Conservation (phyloP, 2,113 vertebrate species). For the Dascyllus trimaculatus region DNA sequence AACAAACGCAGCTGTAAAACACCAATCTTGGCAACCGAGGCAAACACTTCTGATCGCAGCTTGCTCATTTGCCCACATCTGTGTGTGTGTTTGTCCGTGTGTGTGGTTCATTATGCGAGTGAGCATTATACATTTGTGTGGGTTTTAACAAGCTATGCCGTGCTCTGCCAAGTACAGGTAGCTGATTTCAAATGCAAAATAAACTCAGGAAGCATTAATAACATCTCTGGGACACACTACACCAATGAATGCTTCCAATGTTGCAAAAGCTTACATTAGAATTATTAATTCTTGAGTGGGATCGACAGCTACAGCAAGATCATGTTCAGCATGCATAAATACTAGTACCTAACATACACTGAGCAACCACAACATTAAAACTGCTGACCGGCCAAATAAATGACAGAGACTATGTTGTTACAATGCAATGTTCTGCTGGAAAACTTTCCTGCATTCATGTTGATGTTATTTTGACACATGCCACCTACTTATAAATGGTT, state of each 20-base stretch:
- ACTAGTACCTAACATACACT: not conserved
- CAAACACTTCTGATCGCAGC: conserved; percentile 67
- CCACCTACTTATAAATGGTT: too few relatives aligned
- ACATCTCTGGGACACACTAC: conserved; percentile 48
- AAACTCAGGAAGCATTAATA: conserved; percentile 71
- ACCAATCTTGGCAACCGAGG: conserved; percentile 61
- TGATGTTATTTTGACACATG: too few relatives aligned
- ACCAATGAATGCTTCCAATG: conserved; percentile 32
- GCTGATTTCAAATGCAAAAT: conserved; percentile 66
- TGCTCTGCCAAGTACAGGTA: conserved; percentile 66
- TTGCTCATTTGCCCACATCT: conserved; percentile 45
- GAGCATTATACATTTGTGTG: conserved; percentile 16
- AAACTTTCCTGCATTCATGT: too few relatives aligned
- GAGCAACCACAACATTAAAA: too few relatives aligned
- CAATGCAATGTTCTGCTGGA: too few relatives aligned
- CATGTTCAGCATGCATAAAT: conserved; percentile 17
- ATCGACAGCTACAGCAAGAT: conserved; percentile 25
- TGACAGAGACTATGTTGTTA: too few relatives aligned
- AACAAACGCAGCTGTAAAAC: conserved; percentile 73
- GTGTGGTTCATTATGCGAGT: conserved; percentile 11
- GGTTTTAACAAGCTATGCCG: conserved; percentile 39
- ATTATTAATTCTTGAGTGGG: conserved; percentile 9
- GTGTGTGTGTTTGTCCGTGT: conserved; percentile 21
- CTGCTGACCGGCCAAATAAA: too few relatives aligned
- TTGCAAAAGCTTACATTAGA: conserved; percentile 32